Evolutionary conservation across 2,888 invertebrate genomes (phyloP), one percentile per base, ranked within the genome.

Genomic region (Sycophila texana): DNA sequence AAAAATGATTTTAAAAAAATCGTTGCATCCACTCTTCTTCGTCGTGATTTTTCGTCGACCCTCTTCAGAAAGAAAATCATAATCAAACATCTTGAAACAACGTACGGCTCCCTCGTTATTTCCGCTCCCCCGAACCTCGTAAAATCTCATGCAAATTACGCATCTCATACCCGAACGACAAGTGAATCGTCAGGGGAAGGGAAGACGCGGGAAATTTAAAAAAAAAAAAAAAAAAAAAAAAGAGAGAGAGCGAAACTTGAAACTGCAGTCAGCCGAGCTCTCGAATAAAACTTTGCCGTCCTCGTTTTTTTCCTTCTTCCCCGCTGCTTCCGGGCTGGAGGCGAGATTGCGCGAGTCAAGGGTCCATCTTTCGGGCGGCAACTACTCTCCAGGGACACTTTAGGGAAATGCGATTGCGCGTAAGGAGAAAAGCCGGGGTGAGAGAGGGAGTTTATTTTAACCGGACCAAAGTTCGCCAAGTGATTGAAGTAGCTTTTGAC

Each of bases 391-490:
- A 10, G 61, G 22, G 80, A 80, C 65, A 71, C 73, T 80, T 80
- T 77, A 80, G 58, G 77, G 39, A 77, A 77, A 80, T 80, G 74
- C 57, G 76, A 77, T 71, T 51, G 80, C 65, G 58, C 20, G 60
- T 26, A 66, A 63, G 70, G 61, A 66, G 58, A 66, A n/a, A 20
- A n/a, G 39, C 10, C 2, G 39, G 16, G 51, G 14, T 18, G 53
- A 51, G 18, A 18, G 63, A 3, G 49, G 61, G 47, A 20, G 72
- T 72, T 77, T 57, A 26, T 49, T 77, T 72, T 77, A 77, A 77
- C 57, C 30, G 57, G 26, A 22, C 47, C 26, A 39, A 71, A 77
- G 22, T 77, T 58, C 13, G 18, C 47, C 18, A 73, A 68, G 79
- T 79, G 74, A 74, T 74, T 79, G 74, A 74, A 74, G 74, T 26